These are phyloP conservation scores for Octomys mimax DNA, from an alignment of 2,797 vertebrate species.

Conservation along the genomic window DNA sequence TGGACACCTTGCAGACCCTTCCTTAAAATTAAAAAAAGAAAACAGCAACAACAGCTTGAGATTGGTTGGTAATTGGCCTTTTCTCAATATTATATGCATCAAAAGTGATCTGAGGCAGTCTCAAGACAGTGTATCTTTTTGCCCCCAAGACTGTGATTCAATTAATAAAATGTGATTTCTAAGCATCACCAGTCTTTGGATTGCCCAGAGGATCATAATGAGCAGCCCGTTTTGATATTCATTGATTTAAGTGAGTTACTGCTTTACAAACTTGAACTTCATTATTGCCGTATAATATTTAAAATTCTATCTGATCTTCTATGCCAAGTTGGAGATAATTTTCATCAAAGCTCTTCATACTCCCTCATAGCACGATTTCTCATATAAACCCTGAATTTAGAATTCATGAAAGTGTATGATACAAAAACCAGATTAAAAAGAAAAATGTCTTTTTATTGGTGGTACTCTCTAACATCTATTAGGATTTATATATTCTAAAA, in stretches of 20 bases:
- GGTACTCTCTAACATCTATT: neutral
- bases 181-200: neutral
- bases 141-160: neutral
- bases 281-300: conserved; percentile 6
- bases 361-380: neutral
- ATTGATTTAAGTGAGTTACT: neutral
- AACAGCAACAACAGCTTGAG: neutral
- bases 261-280: neutral
- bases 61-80: neutral
- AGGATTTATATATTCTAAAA: conserved; percentile 22
- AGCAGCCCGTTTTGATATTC: neutral
- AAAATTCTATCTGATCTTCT: neutral
- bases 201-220: neutral
- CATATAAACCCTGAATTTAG: neutral
- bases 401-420: neutral
- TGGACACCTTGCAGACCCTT: no score
- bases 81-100: neutral
- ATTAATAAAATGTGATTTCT: neutral
- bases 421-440: conserved; percentile 19
- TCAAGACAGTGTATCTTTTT: neutral
- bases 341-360: conserved; percentile 11
- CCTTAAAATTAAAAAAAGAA: no score
- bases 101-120: neutral
- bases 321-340: neutral
- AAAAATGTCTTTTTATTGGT: neutral